Conservation (phyloP, 2,888 invertebrate genomes). For the Sphaeridia pumilis region DNA sequence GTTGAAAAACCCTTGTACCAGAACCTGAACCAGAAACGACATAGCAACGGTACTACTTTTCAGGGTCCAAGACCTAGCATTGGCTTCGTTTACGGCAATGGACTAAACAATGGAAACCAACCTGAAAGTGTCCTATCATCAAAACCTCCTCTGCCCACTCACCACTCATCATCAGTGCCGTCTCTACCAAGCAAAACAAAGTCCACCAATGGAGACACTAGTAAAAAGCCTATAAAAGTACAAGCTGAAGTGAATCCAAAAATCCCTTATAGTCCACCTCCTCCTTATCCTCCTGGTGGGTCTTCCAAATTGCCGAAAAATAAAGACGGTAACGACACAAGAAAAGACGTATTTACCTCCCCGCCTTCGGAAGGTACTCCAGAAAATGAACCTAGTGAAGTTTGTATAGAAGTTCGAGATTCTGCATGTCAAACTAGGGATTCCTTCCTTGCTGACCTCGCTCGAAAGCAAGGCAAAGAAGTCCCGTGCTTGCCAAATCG, state of each 20-base stretch:
- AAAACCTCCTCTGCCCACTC: background rate
- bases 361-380: conserved; percentile 1
- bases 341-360: conserved; percentile 7
- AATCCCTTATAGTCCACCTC: conserved; percentile 22
- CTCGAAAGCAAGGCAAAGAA: conserved; percentile 2
- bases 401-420: conserved; percentile 28
- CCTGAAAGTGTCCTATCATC: too few relatives aligned
- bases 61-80: too few relatives aligned
- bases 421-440: conserved; percentile 29
- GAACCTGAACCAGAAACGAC: background rate
- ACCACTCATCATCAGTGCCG: background rate
- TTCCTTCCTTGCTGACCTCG: conserved; percentile 17
- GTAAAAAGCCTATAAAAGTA: conserved; percentile 13
- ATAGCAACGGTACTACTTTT: background rate
- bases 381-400: conserved; percentile 12
- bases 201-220: conserved; percentile 6
- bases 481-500: conserved; percentile 1
- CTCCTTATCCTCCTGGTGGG: conserved; percentile 19
- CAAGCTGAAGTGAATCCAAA: conserved; percentile 11
- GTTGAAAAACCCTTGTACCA: conserved; percentile 15
- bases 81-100: background rate
- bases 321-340: conserved; percentile 7
- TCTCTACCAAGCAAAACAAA: background rate
- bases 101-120: background rate
- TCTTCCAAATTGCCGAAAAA: background rate